Base-by-base conservation (phyloP, 2,888 invertebrate genomes). In the Erannis defoliaria region DNA sequence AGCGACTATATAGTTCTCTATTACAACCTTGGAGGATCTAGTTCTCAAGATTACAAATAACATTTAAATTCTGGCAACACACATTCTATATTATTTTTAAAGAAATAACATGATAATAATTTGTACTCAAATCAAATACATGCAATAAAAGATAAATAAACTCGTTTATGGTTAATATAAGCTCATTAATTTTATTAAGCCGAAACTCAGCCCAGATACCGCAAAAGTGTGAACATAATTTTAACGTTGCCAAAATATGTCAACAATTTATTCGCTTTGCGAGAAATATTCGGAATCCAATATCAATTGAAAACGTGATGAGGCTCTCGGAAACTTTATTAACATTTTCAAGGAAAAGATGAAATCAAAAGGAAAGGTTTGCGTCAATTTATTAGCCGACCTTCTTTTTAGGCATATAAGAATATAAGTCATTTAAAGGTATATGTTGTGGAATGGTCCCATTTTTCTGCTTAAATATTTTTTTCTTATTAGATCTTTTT, bases 171-270 rank as follows among this genome's bases (percentile, higher is more conserved):
- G 50, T 35, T 50, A 31, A 51, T 9, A 33, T 49, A 42, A 54
- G 46, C 59, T 53, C 38, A 59, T 59, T 53, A 59, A 59, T 19
- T 55, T 38, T 38, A 55, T 56, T 21, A 54, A 0, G 29, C 26
- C 35, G 31, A 53, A 40, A 19, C 49, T 59, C 49, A 16, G 23
- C 33, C 18, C 50, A 21, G 37, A 56, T 48, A 38, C 53, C 48
- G 37, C 56, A 53, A 51, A 62, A 62, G 62, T 55, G 62, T 53
- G 56, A 61, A 61, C 37, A 18, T 57, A 45, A 56, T 42, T 48
- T 48, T 37, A 38, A 31, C 33, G 40, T 40, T 35, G 19, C 21
- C 61, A 48, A 61, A 55, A 53, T 55, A 56, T 53, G 62, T 53
- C 56, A 62, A 51, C 61, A 51, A 57, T 53, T 62, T 48, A 56